Conservation (phyloP, 2,797 vertebrate genomes). For the Capromys pilorides region DNA sequence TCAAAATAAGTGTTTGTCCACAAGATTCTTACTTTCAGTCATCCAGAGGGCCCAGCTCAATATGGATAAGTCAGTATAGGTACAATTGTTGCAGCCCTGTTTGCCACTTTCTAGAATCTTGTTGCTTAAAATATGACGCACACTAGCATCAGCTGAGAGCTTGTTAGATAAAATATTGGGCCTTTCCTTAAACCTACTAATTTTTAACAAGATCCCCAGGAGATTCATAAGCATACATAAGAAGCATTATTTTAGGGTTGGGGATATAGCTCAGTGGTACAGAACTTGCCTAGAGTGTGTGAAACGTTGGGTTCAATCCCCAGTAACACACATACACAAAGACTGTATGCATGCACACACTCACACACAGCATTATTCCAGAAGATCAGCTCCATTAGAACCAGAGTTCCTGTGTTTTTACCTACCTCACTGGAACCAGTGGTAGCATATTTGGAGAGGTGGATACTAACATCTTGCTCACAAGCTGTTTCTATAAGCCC, state of each 20-base stretch:
- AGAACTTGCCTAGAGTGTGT: not conserved
- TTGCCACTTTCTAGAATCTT: slow-evolving; percentile 30
- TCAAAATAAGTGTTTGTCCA: slow-evolving; percentile 50
- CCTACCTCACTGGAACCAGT: not conserved
- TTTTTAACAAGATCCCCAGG: slow-evolving; percentile 55
- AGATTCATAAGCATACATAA: slow-evolving; percentile 27
- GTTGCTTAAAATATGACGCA: slow-evolving; percentile 24
- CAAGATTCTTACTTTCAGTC: slow-evolving; percentile 14
- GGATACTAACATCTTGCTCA: not conserved
- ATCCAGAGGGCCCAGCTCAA: not conserved
- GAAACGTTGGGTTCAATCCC: not conserved
- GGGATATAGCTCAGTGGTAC: not conserved
- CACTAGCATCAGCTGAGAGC: slow-evolving; percentile 16
- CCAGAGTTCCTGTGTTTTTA: slow-evolving; percentile 32
- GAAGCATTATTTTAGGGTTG: slow-evolving; percentile 3
- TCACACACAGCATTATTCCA: not conserved
- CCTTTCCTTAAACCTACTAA: slow-evolving; percentile 29
- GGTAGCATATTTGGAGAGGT: slow-evolving; percentile 19
- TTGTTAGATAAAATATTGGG: slow-evolving; percentile 3
- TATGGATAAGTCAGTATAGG: not conserved
- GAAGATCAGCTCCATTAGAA: slow-evolving; percentile 22
- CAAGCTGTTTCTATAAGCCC: slow-evolving; percentile 42
- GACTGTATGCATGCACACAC: not conserved
- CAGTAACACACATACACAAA: not conserved
- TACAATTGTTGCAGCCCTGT: not conserved